phyloP scores from a whole-genome alignment of 1,140 invertebrate genomes.

The Rhagoletis zephyria region DNA sequence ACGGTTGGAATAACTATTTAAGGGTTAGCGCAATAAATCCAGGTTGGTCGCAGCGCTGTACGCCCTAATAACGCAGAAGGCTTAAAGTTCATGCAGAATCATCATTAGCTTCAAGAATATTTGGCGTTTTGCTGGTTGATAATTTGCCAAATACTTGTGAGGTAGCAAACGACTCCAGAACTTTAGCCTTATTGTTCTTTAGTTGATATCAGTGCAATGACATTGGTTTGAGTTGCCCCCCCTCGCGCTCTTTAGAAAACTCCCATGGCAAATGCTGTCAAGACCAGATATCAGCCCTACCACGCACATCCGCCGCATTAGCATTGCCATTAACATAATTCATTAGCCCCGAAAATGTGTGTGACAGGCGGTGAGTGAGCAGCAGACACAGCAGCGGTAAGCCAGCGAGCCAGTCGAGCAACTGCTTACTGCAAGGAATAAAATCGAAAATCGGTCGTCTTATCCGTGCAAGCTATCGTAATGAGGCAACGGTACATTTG shows the following conservation, averaged over 20 bases:
- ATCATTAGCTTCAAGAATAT: too few species aligned
- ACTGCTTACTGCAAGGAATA: constrained; percentile 1
- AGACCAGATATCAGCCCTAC: constrained; percentile 43
- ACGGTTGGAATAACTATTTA: too few species aligned
- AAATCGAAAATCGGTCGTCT: constrained; percentile 49
- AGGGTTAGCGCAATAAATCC: too few species aligned
- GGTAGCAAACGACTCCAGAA: background rate
- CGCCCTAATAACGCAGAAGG: too few species aligned
- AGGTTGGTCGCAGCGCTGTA: too few species aligned
- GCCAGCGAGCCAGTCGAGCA: background rate
- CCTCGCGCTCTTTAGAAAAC: background rate
- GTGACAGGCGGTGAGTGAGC: constrained; percentile 42
- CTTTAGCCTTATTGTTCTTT: background rate
- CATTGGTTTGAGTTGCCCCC: background rate
- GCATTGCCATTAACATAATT: constrained; percentile 51
- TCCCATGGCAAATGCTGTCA: constrained; percentile 11
- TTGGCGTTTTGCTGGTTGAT: too few species aligned
- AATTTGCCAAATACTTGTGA: too few species aligned
- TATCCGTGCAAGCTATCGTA: constrained; percentile 47
- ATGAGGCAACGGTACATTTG: constrained; percentile 44
- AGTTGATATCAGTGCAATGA: background rate
- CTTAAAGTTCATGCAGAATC: too few species aligned
- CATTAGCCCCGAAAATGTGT: constrained; percentile 51
- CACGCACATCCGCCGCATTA: constrained; percentile 51
- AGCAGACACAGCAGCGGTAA: background rate